Evolutionary conservation across 2,797 vertebrate genomes (phyloP), one percentile per base, ranked within the genome.

Genomic region (Sternarchorhynchus goeldii): DNA sequence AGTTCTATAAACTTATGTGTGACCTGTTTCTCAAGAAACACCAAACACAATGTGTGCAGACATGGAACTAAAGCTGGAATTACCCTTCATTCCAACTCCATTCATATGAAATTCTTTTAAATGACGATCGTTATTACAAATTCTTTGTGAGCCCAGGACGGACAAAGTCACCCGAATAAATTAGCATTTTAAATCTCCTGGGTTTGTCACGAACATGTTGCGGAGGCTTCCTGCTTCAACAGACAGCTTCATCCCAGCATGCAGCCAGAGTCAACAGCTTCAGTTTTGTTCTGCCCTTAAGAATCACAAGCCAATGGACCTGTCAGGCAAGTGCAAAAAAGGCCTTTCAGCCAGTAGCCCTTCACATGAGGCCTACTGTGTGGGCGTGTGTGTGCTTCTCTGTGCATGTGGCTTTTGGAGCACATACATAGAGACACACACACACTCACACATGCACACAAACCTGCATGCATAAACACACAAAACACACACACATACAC

Each of bases 401-500:
- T 25, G 25, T 14, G 12, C 14, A 2, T 12, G 45, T 50, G 45
- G 45, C 45, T 50, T 50, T 14, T 12, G 12, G 3, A 50, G 45
- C 45, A 14, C 12, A 14, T 12, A 2, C 45, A 50, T 10, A 50
- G 2, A 50, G 10, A 50, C 12, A 50, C 10, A 14, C 45, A 50
- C 12, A 50, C 45, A 50, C 3, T 3, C 8, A 50, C 45, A 50
- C 0, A 50, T 10, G 14, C 3, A 50, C 1, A n/a, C n/a, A n/a
- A n/a, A n/a, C n/a, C n/a, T n/a, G n/a, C n/a, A n/a, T n/a, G 14
- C 45, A 50, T 2, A 50, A 10, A 50, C 36, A n/a, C 16, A 2
- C 16, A 6, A 4, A 76, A 41, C 18, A 16, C 63, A 71, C 76
- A 71, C 73, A 80, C 76, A 62, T 39, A 83, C 80, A 34, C 67